Percentiles rank a stretch among this genome's conserved stretches.
Conservation (phyloP, 2,888 invertebrate species). For the Andrena hattorfiana region DNA sequence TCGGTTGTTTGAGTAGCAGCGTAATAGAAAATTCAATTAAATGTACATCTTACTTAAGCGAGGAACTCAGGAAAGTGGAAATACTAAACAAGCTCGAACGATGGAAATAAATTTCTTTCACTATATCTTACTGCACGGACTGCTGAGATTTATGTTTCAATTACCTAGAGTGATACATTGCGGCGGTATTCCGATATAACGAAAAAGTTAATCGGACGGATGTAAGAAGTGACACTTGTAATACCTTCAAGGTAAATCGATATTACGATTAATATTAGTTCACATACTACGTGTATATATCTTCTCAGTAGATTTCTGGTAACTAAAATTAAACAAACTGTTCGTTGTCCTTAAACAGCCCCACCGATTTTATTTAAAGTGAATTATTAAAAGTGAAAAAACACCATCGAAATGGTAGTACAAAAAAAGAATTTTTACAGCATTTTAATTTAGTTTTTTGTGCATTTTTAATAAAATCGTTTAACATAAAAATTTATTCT, state of each 20-base stretch:
- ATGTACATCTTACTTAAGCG: neutral
- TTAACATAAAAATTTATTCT: no score
- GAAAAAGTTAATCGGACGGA: slow-evolving; percentile 19
- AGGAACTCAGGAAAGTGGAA: neutral
- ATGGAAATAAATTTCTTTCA: slow-evolving; percentile 11
- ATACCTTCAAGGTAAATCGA: slow-evolving; percentile 1
- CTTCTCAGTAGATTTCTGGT: neutral
- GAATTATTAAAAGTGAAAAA: no score
- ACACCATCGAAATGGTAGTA: no score
- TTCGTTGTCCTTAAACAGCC: no score
- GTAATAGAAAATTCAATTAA: neutral
- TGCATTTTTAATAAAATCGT: no score
- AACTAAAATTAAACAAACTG: no score
- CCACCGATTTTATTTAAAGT: no score
- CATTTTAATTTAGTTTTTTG: no score
- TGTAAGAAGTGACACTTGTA: neutral
- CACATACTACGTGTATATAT: neutral
- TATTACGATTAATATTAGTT: neutral
- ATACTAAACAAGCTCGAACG: neutral
- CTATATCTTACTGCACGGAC: neutral
- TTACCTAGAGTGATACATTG: slow-evolving; percentile 5
- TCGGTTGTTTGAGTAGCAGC: no score
- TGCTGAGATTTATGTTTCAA: slow-evolving; percentile 26
- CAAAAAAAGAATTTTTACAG: no score
- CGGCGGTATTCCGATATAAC: slow-evolving; percentile 3